Conservation (phyloP, 2,113 vertebrate species). For the Tamias sibiricus region DNA sequence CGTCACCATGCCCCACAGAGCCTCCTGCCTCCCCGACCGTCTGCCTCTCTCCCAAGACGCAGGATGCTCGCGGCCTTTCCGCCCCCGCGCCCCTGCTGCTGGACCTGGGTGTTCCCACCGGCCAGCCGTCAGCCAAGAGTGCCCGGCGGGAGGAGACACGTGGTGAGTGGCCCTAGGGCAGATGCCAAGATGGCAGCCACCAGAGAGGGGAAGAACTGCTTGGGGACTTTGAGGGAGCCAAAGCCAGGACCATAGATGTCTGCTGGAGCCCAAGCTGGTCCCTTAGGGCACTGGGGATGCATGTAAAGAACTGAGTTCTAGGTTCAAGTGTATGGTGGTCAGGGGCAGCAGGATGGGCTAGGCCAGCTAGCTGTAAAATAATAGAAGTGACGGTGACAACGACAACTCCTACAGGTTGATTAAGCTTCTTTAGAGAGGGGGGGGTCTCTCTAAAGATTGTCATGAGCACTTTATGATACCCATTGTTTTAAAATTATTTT, state of each 20-base stretch:
- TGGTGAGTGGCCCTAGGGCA: conserved; percentile 18
- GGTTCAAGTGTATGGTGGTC: background rate
- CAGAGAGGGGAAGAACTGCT: no score
- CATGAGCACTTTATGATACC: no score
- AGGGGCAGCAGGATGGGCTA: rapidly evolving
- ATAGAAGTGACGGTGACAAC: background rate
- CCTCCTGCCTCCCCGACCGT: conserved; percentile 58
- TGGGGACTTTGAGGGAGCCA: background rate
- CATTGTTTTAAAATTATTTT: no score
- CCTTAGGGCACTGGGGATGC: background rate
- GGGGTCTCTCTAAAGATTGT: background rate
- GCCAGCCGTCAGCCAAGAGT: conserved; percentile 88
- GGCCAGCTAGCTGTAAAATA: background rate
- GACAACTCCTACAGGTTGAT: background rate
- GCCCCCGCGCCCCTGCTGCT: conserved; percentile 79
- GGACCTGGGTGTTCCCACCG: conserved; percentile 83
- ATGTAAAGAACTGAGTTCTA: background rate
- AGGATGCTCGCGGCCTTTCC: conserved; percentile 48
- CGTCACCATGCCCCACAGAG: conserved; percentile 41
- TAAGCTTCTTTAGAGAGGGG: no score
- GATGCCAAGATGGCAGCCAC: no score
- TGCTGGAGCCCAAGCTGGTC: background rate
- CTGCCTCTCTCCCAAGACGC: conserved; percentile 51
- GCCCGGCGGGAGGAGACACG: conserved; percentile 83
- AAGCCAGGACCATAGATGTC: no score